Evolutionary conservation across 2,113 vertebrate species (phyloP).

Genomic region (Propithecus coquereli): DNA sequence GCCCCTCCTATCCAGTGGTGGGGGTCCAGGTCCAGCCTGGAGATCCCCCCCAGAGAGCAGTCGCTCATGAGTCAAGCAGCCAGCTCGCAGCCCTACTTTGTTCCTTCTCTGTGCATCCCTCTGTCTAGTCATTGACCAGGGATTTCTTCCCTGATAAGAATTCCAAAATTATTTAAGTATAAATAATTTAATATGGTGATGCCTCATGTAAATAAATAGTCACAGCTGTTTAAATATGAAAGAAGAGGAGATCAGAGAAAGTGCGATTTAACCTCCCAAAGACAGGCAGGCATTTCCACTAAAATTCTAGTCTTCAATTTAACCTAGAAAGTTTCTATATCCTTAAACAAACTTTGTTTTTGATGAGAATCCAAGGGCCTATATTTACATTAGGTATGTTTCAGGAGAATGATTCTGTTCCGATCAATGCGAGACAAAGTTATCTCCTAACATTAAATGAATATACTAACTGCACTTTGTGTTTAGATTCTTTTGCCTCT

Average conservation of each 20-base stretch:
- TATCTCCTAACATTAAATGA: slow-evolving; percentile 30
- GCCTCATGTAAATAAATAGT: not conserved
- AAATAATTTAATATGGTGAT: slow-evolving; percentile 33
- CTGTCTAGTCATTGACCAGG: not conserved
- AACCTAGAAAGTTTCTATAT: slow-evolving; percentile 34
- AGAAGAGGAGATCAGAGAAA: not conserved
- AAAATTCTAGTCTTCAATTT: slow-evolving; percentile 17
- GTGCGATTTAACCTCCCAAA: slow-evolving; percentile 16
- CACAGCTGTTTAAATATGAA: slow-evolving; percentile 25
- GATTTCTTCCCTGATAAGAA: not conserved
- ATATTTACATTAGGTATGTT: slow-evolving; percentile 36
- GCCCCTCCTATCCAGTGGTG: not conserved
- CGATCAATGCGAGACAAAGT: slow-evolving; percentile 19
- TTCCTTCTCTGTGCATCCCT: not conserved
- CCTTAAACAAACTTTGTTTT: slow-evolving; percentile 53
- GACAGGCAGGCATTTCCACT: not conserved
- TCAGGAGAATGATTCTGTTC: not conserved
- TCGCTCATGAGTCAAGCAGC: not conserved
- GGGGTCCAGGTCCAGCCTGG: not conserved
- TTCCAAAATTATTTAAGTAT: not conserved
- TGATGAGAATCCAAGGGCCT: slow-evolving; percentile 34
- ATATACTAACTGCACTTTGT: not conserved
- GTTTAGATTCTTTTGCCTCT: not conserved
- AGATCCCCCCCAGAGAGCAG: not conserved
- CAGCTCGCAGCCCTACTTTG: not conserved